Conservation (phyloP, 2,797 vertebrate species). For the Buceros bicornis region DNA sequence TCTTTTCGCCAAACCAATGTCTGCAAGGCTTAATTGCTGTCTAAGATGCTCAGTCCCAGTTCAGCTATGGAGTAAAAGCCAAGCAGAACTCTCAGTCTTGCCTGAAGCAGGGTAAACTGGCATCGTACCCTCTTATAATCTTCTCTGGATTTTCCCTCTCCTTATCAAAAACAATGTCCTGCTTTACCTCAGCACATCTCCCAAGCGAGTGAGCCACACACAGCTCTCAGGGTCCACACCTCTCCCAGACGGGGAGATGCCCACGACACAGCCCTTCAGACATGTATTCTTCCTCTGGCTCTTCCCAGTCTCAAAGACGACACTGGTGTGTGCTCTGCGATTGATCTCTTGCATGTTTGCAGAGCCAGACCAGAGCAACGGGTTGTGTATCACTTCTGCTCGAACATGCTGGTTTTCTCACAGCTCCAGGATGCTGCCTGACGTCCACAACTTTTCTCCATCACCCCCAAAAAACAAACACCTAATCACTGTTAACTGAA, state of each 20-base stretch:
- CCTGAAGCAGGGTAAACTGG: background rate
- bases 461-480: background rate
- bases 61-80: background rate
- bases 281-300: background rate
- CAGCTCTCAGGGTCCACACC: background rate
- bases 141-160: background rate
- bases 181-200: background rate
- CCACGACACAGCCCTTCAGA: background rate
- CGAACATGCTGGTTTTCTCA: background rate
- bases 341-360: background rate
- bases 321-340: background rate
- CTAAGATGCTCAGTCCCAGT: background rate
- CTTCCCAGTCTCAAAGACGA: background rate
- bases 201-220: background rate
- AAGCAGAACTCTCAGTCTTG: background rate
- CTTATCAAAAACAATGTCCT: background rate
- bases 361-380: background rate
- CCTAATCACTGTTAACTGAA: slow-evolving; percentile 66
- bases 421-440: background rate
- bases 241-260: background rate
- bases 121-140: background rate
- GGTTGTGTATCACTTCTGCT: background rate
- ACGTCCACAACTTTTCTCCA: background rate
- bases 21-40: background rate
- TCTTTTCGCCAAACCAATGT: background rate